Evolutionary conservation across 2,888 invertebrate species (phyloP), one percentile per base, ranked within the genome.

Genomic region (Caenorhabditis sp.): DNA sequence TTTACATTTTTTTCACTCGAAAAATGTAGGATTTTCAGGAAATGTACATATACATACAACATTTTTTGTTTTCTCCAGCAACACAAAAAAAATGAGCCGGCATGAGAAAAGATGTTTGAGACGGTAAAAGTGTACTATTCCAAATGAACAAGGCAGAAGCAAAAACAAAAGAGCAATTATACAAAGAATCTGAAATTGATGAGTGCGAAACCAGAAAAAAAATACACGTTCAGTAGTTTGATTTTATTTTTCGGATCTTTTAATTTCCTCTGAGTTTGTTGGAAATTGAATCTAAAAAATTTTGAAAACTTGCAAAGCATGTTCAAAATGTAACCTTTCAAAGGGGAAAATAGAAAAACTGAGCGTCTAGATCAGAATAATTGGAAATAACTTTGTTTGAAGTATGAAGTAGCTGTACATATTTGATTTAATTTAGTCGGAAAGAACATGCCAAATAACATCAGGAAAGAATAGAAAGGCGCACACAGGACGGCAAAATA

Each of bases 51-150:
- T n/a, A n/a, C n/a, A n/a, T n/a, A n/a, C 31, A 31, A 31, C 10
- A 10, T 31, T 31, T 10, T 43, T 43, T 17, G 3, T 43, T 10
- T 36, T 36, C 12, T 5, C 36, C 17, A 10, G 43, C 6, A 43
- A 5, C 50, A 61, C 57, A 50, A 57, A 58, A 61, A 66, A 66
- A 66, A 43, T 43, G 14, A 3, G 43, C 43, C 3, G 43, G 17
- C 43, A 43, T 43, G 10, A 43, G 43, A 43, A 43, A 43, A 43
- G 10, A 36, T 36, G n/a, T 36, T 36, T 36, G 6, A 43, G 43
- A 43, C 43, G 14, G 43, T 17, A 17, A 17, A 43, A 43, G 14
- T 43, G 14, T 43, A 43, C 14, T 43, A 43, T 43, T 43, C 31
- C 10, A 31, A 10, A 31, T 43, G 14, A 43, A 43, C 6, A 43